Evolutionary conservation across 2,888 invertebrate genomes (phyloP).

Genomic region (Mythimna lalbum): DNA sequence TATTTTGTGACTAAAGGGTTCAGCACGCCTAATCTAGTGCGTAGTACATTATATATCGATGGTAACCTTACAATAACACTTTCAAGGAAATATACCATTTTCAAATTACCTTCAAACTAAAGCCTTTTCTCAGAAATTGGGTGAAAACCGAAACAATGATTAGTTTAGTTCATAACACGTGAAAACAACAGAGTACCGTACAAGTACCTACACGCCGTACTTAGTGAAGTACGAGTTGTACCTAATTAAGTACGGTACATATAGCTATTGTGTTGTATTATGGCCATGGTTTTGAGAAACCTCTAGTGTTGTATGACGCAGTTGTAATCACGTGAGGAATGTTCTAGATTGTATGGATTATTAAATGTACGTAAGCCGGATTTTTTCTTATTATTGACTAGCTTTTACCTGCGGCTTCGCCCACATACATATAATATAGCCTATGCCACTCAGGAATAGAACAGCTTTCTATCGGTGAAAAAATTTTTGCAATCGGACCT

Average conservation of each 20-base stretch:
- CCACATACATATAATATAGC: too few species aligned
- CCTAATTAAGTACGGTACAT: background rate
- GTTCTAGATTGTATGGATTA: constrained; percentile 5
- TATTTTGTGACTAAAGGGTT: too few species aligned
- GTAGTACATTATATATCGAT: too few species aligned
- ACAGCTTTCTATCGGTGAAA: too few species aligned
- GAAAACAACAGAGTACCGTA: constrained; percentile 14
- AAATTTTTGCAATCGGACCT: too few species aligned
- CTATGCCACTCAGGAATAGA: too few species aligned
- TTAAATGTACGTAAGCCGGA: constrained; percentile 1
- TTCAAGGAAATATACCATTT: constrained; percentile 29
- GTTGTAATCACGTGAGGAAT: constrained; percentile 31
- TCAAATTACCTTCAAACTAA: constrained; percentile 4
- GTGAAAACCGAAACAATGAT: background rate
- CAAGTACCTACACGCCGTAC: constrained; percentile 8
- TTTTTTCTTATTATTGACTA: too few species aligned
- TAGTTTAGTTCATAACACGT: constrained; percentile 25
- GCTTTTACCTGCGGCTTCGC: too few species aligned
- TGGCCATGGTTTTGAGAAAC: constrained; percentile 26
- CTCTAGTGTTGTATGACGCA: constrained; percentile 21
- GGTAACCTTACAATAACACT: background rate
- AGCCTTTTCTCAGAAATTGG: constrained; percentile 13
- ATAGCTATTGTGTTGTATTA: constrained; percentile 11
- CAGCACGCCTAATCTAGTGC: too few species aligned
- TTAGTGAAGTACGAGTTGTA: constrained; percentile 20